Evolutionary conservation across 2,113 vertebrate genomes (phyloP).

Genomic region (Lota lota): DNA sequence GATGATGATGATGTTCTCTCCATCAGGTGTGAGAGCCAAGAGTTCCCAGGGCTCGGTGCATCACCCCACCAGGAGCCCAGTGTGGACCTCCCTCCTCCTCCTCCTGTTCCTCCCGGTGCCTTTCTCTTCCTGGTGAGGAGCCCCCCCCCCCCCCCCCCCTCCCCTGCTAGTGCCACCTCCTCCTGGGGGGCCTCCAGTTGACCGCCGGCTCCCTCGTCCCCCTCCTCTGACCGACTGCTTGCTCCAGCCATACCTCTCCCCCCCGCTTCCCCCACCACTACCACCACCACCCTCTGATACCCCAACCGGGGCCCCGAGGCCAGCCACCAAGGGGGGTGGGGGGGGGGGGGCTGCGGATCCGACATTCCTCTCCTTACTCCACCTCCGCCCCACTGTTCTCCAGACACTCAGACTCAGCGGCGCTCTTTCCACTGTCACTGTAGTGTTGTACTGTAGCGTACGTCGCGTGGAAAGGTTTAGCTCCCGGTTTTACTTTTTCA

Average conservation of each 20-base stretch:
- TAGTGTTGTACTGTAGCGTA: constrained; percentile 67
- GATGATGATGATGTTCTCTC: neutral
- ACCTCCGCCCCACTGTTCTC: constrained; percentile 16
- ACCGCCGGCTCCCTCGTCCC: too few species aligned
- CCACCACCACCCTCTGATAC: constrained; percentile 27
- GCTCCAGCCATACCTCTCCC: constrained; percentile 8
- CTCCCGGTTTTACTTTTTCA: constrained; percentile 42
- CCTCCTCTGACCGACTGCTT: too few species aligned
- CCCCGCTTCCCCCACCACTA: constrained; percentile 19
- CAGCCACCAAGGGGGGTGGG: neutral
- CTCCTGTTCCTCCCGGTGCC: constrained; percentile 86
- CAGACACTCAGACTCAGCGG: constrained; percentile 30
- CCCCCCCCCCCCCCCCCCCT: constrained; percentile 45
- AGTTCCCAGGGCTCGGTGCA: constrained; percentile 81
- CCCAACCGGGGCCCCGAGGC: too few species aligned
- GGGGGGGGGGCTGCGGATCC: too few species aligned
- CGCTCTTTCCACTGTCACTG: constrained; percentile 47
- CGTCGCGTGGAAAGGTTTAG: constrained; percentile 60
- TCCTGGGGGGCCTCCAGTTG: constrained; percentile 41
- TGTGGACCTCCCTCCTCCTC: constrained; percentile 78
- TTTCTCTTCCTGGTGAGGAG: constrained; percentile 83
- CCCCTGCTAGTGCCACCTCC: constrained; percentile 56
- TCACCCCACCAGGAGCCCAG: constrained; percentile 59
- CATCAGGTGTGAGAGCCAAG: constrained; percentile 87
- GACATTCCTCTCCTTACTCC: constrained; percentile 23